These are phyloP conservation scores for Drosophila neoperkinsi DNA, from an alignment of 2,888 invertebrate species.

Conservation along the genomic window DNA sequence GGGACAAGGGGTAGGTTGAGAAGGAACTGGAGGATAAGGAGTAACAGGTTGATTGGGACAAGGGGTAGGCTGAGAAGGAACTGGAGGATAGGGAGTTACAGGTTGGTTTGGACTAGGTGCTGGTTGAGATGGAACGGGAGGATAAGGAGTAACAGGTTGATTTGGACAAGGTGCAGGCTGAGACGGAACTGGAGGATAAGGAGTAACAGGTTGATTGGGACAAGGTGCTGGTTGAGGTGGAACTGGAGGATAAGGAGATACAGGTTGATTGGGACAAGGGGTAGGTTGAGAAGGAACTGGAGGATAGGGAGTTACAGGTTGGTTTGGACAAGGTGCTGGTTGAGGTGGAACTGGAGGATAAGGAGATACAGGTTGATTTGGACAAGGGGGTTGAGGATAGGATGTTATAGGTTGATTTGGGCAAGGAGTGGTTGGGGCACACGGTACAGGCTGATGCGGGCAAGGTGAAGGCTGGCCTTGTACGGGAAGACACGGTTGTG, in stretches of 20 bases:
- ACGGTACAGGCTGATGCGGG: background rate
- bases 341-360: constrained; percentile 3
- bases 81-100: background rate
- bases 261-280: background rate
- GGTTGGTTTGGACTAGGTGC: background rate
- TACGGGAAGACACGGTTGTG: background rate
- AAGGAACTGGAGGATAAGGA: background rate
- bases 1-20: background rate
- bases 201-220: constrained; percentile 10
- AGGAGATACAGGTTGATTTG: constrained; percentile 5
- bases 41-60: constrained; percentile 4
- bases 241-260: constrained; percentile 10
- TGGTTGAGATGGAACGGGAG: background rate
- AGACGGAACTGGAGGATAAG: constrained; percentile 3
- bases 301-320: constrained; percentile 10
- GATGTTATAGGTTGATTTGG: constrained; percentile 13
- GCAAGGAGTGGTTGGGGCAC: constrained; percentile 8
- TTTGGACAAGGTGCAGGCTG: background rate
- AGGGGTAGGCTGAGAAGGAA: background rate
- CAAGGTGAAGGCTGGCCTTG: constrained; percentile 9
- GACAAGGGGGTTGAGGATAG: constrained; percentile 6
- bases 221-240: constrained; percentile 2
- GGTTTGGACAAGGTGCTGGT: constrained; percentile 20
- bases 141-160: constrained; percentile 3
- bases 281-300: background rate